A percentile compares a stretch with the other conserved stretches of the same genome.
Conservation (phyloP, 2,113 vertebrate species). For the Dolichallabes microphthalmus region DNA sequence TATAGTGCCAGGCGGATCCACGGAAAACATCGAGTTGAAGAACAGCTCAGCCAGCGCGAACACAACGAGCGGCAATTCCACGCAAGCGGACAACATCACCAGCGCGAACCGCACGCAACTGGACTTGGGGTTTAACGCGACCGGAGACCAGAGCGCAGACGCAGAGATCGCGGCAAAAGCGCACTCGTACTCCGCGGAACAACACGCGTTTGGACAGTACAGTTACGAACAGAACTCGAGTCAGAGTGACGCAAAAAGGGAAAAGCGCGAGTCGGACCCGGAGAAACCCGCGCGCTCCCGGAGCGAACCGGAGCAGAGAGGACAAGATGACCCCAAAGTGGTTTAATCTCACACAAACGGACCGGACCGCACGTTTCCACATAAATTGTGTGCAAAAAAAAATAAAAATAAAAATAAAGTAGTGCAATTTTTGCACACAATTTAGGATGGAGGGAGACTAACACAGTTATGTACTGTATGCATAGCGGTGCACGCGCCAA, state of each 20-base stretch:
- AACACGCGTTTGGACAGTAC: neutral
- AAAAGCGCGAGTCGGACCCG: conserved; percentile 12
- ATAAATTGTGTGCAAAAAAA: neutral
- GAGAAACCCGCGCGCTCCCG: neutral
- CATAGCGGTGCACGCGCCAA: neutral
- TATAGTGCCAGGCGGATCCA: conserved; percentile 54
- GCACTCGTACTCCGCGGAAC: neutral
- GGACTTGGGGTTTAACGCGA: conserved; percentile 9
- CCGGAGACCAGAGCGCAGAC: conserved; percentile 5
- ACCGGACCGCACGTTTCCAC: neutral
- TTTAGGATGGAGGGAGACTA: neutral
- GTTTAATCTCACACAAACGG: neutral
- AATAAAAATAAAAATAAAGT: neutral
- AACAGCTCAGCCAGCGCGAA: conserved; percentile 58
- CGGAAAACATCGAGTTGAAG: conserved; percentile 62
- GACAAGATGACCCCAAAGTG: conserved; percentile 49
- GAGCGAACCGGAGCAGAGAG: conserved; percentile 42
- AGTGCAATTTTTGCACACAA: neutral
- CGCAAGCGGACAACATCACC: conserved; percentile 55
- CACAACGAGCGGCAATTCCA: conserved; percentile 66
- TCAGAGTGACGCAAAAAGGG: conserved; percentile 29
- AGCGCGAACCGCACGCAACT: conserved; percentile 66
- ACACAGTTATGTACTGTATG: neutral
- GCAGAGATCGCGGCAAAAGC: conserved; percentile 41
- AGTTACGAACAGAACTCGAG: conserved; percentile 18